Conservation (phyloP, 2,888 invertebrate species). For the Furcula furcula region DNA sequence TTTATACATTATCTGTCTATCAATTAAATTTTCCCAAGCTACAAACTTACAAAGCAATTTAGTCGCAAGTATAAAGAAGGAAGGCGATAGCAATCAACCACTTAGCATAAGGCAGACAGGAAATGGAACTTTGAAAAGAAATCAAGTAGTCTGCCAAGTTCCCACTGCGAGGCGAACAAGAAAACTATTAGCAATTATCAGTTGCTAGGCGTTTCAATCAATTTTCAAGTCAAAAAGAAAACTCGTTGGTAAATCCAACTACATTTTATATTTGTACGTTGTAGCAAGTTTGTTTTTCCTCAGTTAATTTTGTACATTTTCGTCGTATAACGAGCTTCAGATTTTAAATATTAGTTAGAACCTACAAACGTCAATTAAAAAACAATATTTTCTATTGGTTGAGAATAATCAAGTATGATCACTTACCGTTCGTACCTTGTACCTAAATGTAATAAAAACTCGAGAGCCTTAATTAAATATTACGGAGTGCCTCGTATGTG, state of each 20-base stretch:
- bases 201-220: constrained; percentile 69
- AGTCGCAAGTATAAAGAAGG: constrained; percentile 20
- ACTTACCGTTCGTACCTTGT: no score
- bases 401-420: no score
- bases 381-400: no score
- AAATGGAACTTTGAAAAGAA: constrained; percentile 53
- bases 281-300: constrained; percentile 16
- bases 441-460: no score
- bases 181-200: constrained; percentile 77
- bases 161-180: constrained; percentile 63
- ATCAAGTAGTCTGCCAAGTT: constrained; percentile 58
- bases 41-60: constrained; percentile 11
- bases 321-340: no score
- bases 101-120: constrained; percentile 39
- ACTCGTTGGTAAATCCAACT: constrained; percentile 40
- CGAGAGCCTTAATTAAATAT: no score
- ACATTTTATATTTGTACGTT: constrained; percentile 16
- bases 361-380: no score
- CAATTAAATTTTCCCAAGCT: no score
- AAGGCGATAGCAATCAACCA: constrained; percentile 43
- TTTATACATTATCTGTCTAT: no score
- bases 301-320: no score
- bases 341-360: no score
- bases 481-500: no score
- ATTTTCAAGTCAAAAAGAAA: constrained; percentile 68